Base-by-base conservation (phyloP, 2,888 invertebrate species). In the Cryptus viduatorius region DNA sequence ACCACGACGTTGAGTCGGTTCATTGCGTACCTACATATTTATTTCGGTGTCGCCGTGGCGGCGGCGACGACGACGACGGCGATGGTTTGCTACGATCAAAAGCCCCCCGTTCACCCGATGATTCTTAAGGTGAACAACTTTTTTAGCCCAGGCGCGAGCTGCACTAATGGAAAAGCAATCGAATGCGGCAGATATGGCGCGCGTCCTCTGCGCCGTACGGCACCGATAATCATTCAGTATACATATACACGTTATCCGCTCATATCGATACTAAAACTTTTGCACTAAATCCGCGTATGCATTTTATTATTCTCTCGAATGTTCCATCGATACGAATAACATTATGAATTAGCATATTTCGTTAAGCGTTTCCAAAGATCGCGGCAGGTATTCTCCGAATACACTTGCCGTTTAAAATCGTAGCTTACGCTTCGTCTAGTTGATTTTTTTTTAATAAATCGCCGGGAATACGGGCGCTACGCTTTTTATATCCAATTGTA, bases 71-170 rank as follows among this genome's bases (percentile, higher is more conserved):
- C 31, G 64, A 46, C 37, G 24, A 5, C 31, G 59, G 31, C 31
- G 59, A 10, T 14, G 59, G 29, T 29, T 59, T 14, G 4, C 4
- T 1, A 31, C 59, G 59, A 29, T 4, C 14, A 31, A 59, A 14
- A 29, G 24, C 59, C 31, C 48, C 48, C 24, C 68, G 46, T 10
- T 42, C 29, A 37, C 37, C 37, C 50, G 42, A n/a, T 53, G 65
- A 76, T 76, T 48, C 65, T 67, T 76, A 14, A 50, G 76, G 76
- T 50, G 75, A 65, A 42, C 50, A 42, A 65, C 64, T 53, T 65
- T 68, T 76, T 44, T 42, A 65, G 37, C 75, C 24, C 10, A 31
- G 69, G 19, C 61, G 37, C 19, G 56, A 44, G 24, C 29, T 16
- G 29, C 50, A 56, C 64, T 44, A 56, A 64, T 69, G 69, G 31